Evolutionary conservation across 2,797 vertebrate genomes (phyloP).

Genomic region (Todus mexicanus): DNA sequence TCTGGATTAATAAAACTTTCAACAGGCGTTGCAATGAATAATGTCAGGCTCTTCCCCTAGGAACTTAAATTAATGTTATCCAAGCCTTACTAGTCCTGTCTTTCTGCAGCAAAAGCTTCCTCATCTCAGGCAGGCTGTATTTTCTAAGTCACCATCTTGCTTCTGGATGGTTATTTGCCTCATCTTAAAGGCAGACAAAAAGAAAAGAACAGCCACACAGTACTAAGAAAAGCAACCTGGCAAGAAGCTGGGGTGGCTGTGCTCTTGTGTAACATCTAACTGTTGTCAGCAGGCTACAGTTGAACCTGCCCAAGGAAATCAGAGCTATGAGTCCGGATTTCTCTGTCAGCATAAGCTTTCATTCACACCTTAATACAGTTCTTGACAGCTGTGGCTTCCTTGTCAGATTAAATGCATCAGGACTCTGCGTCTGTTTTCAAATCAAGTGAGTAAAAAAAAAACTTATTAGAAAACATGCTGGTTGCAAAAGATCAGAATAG

Average conservation of each 20-base stretch:
- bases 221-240: neutral
- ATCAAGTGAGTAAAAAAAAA: neutral
- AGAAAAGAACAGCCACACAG: neutral
- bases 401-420: constrained; percentile 69
- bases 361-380: constrained; percentile 68
- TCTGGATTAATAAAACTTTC: neutral
- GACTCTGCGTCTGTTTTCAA: constrained; percentile 10
- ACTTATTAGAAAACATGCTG: constrained; percentile 9
- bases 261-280: constrained; percentile 11
- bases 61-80: neutral
- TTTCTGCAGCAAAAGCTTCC: neutral
- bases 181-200: neutral
- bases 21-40: neutral
- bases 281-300: constrained; percentile 5
- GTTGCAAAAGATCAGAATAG: neutral
- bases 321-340: constrained; percentile 26
- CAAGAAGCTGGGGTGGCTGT: neutral
- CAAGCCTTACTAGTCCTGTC: neutral
- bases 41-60: neutral
- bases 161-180: neutral
- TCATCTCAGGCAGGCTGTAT: neutral
- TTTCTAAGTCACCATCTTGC: neutral
- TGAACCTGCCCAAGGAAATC: constrained; percentile 62
- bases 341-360: constrained; percentile 68
- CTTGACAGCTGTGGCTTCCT: constrained; percentile 63